Evolutionary conservation across 2,113 vertebrate genomes (phyloP), one percentile per base, ranked within the genome.

Genomic region (Alligator mississippiensis): DNA sequence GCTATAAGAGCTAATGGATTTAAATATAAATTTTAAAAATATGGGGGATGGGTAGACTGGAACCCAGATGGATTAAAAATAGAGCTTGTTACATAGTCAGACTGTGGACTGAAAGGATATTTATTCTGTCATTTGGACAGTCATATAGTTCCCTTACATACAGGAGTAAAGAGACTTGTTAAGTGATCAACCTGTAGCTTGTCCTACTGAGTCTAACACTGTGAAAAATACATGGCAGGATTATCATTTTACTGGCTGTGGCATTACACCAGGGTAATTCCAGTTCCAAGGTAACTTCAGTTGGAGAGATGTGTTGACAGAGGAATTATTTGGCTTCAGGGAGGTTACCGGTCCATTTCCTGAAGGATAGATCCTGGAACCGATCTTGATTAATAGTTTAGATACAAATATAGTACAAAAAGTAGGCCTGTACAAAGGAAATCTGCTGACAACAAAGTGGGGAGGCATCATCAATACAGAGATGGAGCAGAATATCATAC

Each of bases 241-340:
- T 59, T 94, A 85, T 86, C 30, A 74, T 95, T 92, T 91, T 95
- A 83, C 76, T 91, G 83, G 19, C 30, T 93, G 76, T 77, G 28
- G 84, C 76, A 75, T 92, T 82, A 84, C 81, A 91, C 76, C 24
- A 61, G 59, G 63, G 55, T 86, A 82, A 89, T 92, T 93, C 76
- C 89, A 77, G 76, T 9, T 47, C 47, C 47, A 47, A 47, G 47
- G 47, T 92, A 87, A 93, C 91, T 83, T 57, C 34, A 90, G 57
- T 30, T 80, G 83, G 84, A 78, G 30, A 64, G 30, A 54, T 70
- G 25, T 22, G 9, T 27, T 92, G 70, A 95, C 94, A 95, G 90
- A 77, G 60, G 47, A 92, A 57, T 89, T 11, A 58, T 78, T 47
- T 77, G 89, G 74, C 47, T 47, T 47, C 24, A 85, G 87, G 47